A percentile compares a stretch with the other conserved stretches of the same genome.
phyloP scores from a whole-genome alignment of 1,140 invertebrate species.

The Batillaria attramentaria region DNA sequence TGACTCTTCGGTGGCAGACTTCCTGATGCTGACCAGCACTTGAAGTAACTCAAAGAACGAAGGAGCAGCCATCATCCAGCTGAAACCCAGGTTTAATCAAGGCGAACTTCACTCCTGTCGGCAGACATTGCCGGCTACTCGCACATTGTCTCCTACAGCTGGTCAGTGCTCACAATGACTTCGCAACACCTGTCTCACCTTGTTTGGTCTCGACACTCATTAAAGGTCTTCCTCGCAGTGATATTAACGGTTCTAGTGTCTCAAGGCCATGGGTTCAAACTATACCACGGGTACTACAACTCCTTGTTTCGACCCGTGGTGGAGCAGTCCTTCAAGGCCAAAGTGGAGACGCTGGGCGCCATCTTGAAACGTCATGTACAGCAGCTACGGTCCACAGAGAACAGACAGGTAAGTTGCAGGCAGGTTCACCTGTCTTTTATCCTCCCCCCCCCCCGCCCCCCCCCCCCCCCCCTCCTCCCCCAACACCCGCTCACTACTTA shows the following conservation, averaged over 20 bases:
- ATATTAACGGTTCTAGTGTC: neutral
- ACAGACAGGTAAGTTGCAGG: constrained; percentile 64
- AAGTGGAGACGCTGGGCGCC: constrained; percentile 76
- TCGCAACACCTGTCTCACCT: neutral
- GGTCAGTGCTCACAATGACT: neutral
- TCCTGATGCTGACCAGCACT: too few species aligned
- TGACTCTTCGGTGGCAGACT: too few species aligned
- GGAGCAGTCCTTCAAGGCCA: constrained; percentile 67
- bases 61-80: too few species aligned
- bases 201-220: neutral
- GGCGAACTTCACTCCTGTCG: neutral
- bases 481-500: too few species aligned
- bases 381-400: constrained; percentile 59
- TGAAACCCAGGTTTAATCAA: neutral
- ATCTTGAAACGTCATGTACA: constrained; percentile 75
- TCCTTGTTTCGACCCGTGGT: constrained; percentile 34
- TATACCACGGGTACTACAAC: constrained; percentile 38
- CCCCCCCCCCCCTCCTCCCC: too few species aligned
- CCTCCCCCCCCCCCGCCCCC: too few species aligned
- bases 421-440: too few species aligned
- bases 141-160: neutral
- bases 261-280: neutral
- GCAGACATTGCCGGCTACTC: neutral
- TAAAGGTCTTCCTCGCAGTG: neutral
- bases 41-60: too few species aligned